Evolutionary conservation across 2,113 vertebrate species (phyloP).

Genomic region (Phyllostomus discolor): DNA sequence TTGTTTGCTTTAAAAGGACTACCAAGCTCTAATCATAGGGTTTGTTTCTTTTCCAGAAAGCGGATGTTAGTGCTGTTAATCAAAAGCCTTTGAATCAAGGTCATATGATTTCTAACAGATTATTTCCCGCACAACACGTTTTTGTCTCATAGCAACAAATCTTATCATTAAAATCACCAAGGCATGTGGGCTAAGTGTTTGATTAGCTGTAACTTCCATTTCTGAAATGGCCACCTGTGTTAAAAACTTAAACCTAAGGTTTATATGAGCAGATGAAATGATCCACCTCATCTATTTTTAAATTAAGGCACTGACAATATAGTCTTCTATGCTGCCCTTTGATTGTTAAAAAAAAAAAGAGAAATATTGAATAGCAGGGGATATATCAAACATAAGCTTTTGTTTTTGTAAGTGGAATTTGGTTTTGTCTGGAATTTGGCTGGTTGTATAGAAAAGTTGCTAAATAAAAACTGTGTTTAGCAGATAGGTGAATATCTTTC

Average conservation of each 20-base stretch:
- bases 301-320: neutral
- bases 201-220: constrained; percentile 61
- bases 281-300: constrained; percentile 32
- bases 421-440: neutral
- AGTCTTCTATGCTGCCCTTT: neutral
- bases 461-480: neutral
- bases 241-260: neutral
- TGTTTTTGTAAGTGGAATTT: constrained; percentile 13
- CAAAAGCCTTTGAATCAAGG: constrained; percentile 73
- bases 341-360: constrained; percentile 28
- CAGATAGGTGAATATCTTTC: neutral
- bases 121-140: constrained; percentile 68
- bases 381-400: neutral
- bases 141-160: constrained; percentile 76
- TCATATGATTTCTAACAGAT: constrained; percentile 69
- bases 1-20: constrained; percentile 64
- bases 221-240: constrained; percentile 61
- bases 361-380: neutral
- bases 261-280: constrained; percentile 18
- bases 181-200: constrained; percentile 62
- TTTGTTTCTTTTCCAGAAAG: constrained; percentile 61
- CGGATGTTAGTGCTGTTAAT: constrained; percentile 58
- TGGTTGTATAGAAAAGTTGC: constrained; percentile 1
- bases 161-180: constrained; percentile 70
- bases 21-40: constrained; percentile 56